Conservation (phyloP, 2,113 vertebrate genomes). For the Tapirus terrestris region DNA sequence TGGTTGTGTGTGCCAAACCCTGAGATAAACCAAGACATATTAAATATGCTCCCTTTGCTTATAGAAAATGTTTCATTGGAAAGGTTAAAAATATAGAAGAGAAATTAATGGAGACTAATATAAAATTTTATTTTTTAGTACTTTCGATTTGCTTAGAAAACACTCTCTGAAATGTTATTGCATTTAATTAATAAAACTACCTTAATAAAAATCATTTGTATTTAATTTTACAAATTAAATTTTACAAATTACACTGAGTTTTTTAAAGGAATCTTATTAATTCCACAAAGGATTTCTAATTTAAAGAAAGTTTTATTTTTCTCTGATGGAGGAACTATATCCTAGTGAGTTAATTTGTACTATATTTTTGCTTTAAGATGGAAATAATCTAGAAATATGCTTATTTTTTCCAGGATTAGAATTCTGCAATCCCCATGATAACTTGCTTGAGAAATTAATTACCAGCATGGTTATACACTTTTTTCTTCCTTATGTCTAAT, state of each 20-base stretch:
- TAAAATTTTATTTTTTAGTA: background rate
- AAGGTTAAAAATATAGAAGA: background rate
- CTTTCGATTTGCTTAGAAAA: background rate
- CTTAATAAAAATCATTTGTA: background rate
- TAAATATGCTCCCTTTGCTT: background rate
- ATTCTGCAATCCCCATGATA: background rate
- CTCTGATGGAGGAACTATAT: background rate
- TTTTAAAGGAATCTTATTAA: background rate
- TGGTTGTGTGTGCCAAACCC: background rate
- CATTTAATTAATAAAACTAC: background rate
- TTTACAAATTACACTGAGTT: background rate
- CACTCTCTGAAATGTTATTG: background rate
- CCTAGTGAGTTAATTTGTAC: background rate
- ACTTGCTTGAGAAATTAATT: conserved; percentile 22
- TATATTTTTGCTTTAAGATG: background rate
- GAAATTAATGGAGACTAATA: background rate
- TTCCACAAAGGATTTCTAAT: background rate
- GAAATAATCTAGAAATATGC: background rate
- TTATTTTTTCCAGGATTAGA: background rate
- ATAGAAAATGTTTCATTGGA: background rate
- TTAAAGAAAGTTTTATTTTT: background rate
- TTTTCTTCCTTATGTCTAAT: background rate
- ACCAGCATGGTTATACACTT: background rate
- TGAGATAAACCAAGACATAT: background rate
- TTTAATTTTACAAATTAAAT: background rate